Evolutionary conservation across 2,797 vertebrate genomes (phyloP), one percentile per base, ranked within the genome.

Genomic region (Mallotus villosus): DNA sequence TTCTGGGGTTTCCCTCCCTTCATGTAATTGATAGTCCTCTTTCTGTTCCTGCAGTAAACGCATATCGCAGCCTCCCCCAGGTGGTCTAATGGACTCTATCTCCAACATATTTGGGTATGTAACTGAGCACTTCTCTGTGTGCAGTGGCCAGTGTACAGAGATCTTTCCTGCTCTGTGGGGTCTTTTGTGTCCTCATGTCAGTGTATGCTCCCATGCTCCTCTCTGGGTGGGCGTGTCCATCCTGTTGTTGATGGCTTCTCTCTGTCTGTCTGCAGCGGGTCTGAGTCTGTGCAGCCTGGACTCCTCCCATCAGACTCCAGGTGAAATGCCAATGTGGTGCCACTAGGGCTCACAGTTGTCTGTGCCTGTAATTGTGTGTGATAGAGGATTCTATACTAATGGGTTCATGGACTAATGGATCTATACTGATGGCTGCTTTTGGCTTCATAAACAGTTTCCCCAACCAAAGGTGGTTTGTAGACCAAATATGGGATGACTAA

Each of bases 31-130:
- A 17, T 67, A 4, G 4, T 32, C 2, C 11, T 7, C 60, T 60
- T 70, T 51, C 53, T 67, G 21, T 63, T 68, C 22, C 53, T 29
- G 21, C 91, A 97, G 97, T 93, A 97, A 96, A 90, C 94, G 95
- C 85, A 89, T 88, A 72, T 93, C 95, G 70, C 96, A 96, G 91
- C 90, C 93, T 77, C 94, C 95, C 84, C 93, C 94, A 74, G 93
- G 92, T 78, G 95, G 96, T 77, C 95, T 99, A 84, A 94, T 98
- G 81, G 97, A 98, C 85, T 99, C 97, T 91, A 96, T 99, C 93
- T 94, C 95, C 92, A 98, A 95, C 95, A 98, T 99, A 63, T 98
- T 99, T 91, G 96, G 97, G 97, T 99, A 94, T 78, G 95, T 95
- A 67, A 12, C n/a, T 41, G n/a, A 46, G 19, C 19, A 12, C 62